Conservation (phyloP, 2,113 vertebrate species). For the Dinomys branickii region DNA sequence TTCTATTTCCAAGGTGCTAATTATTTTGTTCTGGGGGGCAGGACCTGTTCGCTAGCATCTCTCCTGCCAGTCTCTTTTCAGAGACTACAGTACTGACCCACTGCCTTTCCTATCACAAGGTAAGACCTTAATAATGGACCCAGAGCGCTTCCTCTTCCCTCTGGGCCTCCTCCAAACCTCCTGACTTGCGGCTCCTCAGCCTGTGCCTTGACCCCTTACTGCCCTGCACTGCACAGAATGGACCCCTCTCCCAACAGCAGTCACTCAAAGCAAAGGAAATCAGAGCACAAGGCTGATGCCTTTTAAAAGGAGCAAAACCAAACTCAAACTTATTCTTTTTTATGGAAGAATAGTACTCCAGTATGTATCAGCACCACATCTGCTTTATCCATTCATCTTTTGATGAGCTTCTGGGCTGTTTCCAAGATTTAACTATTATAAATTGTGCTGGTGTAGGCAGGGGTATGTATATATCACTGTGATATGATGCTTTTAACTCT, state of each 20-base stretch:
- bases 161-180: background rate
- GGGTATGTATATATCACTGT: too few species aligned
- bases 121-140: background rate
- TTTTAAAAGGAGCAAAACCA: background rate
- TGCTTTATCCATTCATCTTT: too few species aligned
- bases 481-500: too few species aligned
- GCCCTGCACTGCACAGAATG: background rate
- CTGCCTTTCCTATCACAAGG: background rate
- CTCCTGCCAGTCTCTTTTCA: constrained; percentile 8
- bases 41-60: background rate
- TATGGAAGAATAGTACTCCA: too few species aligned
- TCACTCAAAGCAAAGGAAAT: background rate
- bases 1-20: background rate
- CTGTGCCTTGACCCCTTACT: background rate
- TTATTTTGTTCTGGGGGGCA: constrained; percentile 25
- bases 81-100: background rate
- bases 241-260: background rate
- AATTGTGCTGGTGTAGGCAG: too few species aligned
- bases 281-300: background rate
- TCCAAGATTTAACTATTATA: too few species aligned
- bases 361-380: too few species aligned
- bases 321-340: too few species aligned
- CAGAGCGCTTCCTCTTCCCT: background rate
- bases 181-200: background rate
- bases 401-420: too few species aligned